Conservation (phyloP, 2,888 invertebrate species). For the Bruchidius siliquastri region DNA sequence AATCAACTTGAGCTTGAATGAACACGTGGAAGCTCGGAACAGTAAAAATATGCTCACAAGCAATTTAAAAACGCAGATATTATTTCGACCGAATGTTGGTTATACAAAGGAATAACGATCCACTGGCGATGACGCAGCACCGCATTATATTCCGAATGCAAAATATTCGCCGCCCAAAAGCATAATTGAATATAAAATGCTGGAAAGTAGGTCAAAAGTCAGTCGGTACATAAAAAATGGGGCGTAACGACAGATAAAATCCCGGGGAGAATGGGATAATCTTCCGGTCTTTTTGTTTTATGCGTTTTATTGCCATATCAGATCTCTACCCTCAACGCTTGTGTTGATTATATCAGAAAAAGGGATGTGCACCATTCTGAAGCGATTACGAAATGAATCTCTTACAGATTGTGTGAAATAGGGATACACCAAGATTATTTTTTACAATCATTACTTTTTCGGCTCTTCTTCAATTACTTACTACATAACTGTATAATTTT, state of each 20-base stretch:
- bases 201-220: background rate
- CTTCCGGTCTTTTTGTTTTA: background rate
- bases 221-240: background rate
- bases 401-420: background rate
- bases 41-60: background rate
- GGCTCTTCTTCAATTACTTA: too few relatives aligned
- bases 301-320: background rate
- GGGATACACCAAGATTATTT: background rate
- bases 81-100: background rate
- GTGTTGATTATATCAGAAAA: background rate
- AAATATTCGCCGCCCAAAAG: background rate
- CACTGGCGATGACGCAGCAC: background rate
- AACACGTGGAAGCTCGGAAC: background rate
- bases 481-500: too few relatives aligned
- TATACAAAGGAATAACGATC: background rate
- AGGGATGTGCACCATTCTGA: background rate
- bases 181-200: background rate
- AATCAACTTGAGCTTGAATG: background rate
- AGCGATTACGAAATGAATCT: background rate
- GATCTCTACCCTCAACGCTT: background rate
- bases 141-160: background rate
- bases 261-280: background rate
- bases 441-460: too few relatives aligned
- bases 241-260: background rate
- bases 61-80: background rate